Base-by-base conservation (phyloP, 2,113 vertebrate species). In the Aldabrachelys gigantea region DNA sequence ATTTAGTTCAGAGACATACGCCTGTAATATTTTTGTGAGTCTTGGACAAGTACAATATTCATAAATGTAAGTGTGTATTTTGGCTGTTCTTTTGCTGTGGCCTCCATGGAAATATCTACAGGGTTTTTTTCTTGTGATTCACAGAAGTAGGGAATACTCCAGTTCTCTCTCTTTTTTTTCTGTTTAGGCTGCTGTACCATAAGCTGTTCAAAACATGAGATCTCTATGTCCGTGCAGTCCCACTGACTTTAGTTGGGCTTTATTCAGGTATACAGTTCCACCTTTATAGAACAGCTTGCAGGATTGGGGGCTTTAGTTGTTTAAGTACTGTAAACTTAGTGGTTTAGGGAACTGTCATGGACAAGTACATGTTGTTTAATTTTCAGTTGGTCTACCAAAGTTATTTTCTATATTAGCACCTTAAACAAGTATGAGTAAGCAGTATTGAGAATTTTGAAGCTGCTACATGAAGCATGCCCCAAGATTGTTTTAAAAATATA, bases 21-120 rank as follows among this genome's bases (percentile, higher is more conserved):
- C 78, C 72, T 50, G 47, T 0, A 2, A 82, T 81, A 16, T n/a
- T 35, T 76, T 85, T 10, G 13, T 10, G 91, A 91, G 50, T 76
- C 62, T 85, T 75, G 81, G 89, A 75, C 57, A 54, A 83, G 57
- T 29, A 0, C 57, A 0, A 1, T 2, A 11, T 44, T 96, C 57
- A 25, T 57, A 44, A 57, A 25, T 29, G 13, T 85, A 38, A 6
- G 65, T 14, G 91, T 35, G 59, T 95, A 80, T 50, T 81, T 75
- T 89, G 89, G 53, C 92, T 93, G 8, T 76, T 78, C 9, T 82
- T 87, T 85, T 89, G 88, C 41, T 87, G 1, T 31, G 94, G 72
- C 89, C 88, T 75, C 47, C 6, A 75, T 91, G 87, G 65, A 93
- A 75, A 75, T 93, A 91, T 81, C 93, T 95, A 89, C 31, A 57